These are phyloP conservation scores for Orthosia gracilis DNA, from an alignment of 2,888 invertebrate species.

Conservation along the genomic window DNA sequence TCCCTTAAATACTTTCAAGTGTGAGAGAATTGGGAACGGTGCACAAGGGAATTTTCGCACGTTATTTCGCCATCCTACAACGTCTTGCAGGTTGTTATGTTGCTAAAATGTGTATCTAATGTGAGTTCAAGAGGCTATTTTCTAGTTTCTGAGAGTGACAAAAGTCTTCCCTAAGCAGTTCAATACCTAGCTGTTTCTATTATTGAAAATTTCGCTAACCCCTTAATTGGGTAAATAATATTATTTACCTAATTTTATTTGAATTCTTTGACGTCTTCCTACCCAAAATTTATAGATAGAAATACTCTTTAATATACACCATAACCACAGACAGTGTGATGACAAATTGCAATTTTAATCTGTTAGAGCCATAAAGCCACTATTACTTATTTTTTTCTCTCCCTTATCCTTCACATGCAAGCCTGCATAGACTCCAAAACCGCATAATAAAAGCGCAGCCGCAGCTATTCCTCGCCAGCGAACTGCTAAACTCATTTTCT, in stretches of 20 bases:
- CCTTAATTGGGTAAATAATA: neutral
- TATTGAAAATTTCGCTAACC: neutral
- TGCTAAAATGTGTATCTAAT: neutral
- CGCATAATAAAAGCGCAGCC: conserved; percentile 1
- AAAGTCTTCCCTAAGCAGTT: neutral
- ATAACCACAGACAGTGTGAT: too few species aligned
- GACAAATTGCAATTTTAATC: too few species aligned
- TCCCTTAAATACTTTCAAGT: conserved; percentile 53
- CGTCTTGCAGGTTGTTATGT: neutral
- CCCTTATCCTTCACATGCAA: too few species aligned
- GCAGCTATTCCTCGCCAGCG: conserved; percentile 1
- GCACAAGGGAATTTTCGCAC: conserved; percentile 27
- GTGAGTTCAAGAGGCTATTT: neutral
- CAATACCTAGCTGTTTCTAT: too few species aligned
- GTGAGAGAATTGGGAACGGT: conserved; percentile 32
- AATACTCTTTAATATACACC: too few species aligned
- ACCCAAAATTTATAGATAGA: neutral
- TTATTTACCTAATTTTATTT: neutral
- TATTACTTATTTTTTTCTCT: neutral
- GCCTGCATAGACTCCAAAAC: neutral
- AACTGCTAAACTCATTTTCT: conserved; percentile 29
- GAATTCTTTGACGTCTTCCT: neutral
- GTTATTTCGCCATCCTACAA: conserved; percentile 6
- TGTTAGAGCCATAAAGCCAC: too few species aligned
- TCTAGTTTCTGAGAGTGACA: neutral